Base-by-base conservation (phyloP, 2,113 vertebrate species). In the Hippocampus zosterae region DNA sequence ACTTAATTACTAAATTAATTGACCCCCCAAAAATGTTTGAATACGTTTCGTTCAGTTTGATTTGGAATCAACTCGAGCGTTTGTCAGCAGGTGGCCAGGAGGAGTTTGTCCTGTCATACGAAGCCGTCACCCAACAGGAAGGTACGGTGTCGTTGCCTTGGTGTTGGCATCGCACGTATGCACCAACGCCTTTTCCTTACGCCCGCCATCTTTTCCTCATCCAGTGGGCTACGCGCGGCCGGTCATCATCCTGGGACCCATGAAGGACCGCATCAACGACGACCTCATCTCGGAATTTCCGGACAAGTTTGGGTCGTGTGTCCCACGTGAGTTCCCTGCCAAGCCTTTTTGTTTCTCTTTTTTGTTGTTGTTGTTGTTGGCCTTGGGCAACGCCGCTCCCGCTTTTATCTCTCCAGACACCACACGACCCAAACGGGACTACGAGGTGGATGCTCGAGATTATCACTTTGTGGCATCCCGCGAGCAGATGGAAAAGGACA, bases 401-500 rank as follows among this genome's bases (percentile, higher is more conserved):
- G 5, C 3, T 21, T 18, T 1, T 18, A 18, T 18, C 29, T 41
- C 25, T 25, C 7, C 86, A 98, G 96, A 99, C 80, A 99, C 97
- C 21, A 99, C 97, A 21, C 93, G 97, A 86, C 96, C 96, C 65
- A 98, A 98, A 87, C 92, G 97, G 10, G 97, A 99, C 87, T 99
- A 99, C 50, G 97, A 99, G 80, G 94, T 99, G 86, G 97, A 99
- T 62, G 93, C 93, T 68, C 91, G 97, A 67, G 97, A 99, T 80
- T 99, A 99, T 82, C 97, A 99, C 88, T 99, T 98, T 65, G 92
- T 99, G 72, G 92, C 93, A 77, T 98, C 96, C 73, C 90, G 96
- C 73, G 97, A 99, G 72, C 96, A 99, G 87, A 99, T 98, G 97
- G 97, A 99, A 87, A 96, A 94, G 77, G 97, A 99, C 88, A 99